Conservation (phyloP, 2,113 vertebrate species). For the Chunga burmeisteri region DNA sequence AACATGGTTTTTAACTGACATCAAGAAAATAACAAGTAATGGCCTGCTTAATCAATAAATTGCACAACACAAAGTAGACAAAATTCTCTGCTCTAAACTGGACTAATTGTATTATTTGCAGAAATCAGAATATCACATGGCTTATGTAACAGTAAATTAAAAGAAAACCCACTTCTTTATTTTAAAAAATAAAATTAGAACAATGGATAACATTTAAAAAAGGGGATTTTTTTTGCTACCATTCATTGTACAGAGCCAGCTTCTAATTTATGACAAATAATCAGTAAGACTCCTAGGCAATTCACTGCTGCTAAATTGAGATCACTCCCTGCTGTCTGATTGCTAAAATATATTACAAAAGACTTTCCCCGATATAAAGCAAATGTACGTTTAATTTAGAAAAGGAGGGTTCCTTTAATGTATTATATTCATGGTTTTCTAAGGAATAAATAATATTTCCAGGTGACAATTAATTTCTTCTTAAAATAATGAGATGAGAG, state of each 20-base stretch:
- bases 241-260: not conserved
- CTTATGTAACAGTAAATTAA: not conserved
- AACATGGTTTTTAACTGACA: not conserved
- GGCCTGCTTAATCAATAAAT: not conserved
- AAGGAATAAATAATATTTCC: not conserved
- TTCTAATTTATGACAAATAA: not conserved
- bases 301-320: not conserved
- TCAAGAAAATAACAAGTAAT: not conserved
- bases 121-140: not conserved
- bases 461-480: not conserved
- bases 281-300: not conserved
- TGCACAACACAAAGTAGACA: not conserved
- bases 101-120: not conserved
- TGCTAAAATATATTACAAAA: not conserved
- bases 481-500: not conserved
- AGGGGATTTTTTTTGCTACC: not conserved
- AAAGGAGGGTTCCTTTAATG: not conserved
- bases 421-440: not conserved
- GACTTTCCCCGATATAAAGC: not conserved
- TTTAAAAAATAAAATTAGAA: not conserved
- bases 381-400: not conserved
- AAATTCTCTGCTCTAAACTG: not conserved
- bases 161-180: not conserved
- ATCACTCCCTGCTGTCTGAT: not conserved
- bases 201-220: fast-evolving